Conservation (phyloP, 2,797 vertebrate genomes). For the Manis crassicaudata region DNA sequence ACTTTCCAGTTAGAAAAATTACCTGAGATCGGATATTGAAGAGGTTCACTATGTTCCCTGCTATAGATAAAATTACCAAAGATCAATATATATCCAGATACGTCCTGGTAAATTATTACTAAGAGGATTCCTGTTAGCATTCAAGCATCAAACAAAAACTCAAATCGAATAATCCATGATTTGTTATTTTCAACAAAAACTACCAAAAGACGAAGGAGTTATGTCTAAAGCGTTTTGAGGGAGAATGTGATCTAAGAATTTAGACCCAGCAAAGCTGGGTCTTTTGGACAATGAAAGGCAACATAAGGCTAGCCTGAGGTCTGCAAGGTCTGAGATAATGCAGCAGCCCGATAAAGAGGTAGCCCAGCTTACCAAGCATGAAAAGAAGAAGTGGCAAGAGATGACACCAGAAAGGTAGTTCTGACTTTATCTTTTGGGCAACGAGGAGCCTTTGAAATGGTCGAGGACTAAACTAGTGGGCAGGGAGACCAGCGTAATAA, state of each 20-base stretch:
- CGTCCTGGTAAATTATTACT: background rate
- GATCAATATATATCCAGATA: background rate
- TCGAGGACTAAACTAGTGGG: background rate
- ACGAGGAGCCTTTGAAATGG: background rate
- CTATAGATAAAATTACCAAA: constrained; percentile 8
- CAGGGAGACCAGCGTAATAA: background rate
- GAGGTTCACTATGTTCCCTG: background rate
- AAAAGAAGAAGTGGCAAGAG: background rate
- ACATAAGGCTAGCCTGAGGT: background rate
- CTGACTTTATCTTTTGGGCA: background rate
- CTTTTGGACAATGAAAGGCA: background rate
- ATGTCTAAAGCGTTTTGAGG: background rate
- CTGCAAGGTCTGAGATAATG: background rate
- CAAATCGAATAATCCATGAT: background rate
- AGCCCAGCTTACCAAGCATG: background rate
- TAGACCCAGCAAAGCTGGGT: background rate
- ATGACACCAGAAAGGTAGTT: background rate
- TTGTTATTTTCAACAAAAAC: constrained; percentile 27
- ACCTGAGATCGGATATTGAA: background rate
- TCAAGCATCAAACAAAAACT: background rate
- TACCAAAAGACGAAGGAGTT: constrained; percentile 1
- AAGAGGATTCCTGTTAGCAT: background rate
- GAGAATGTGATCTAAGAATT: background rate
- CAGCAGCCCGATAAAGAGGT: background rate
- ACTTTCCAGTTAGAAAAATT: background rate